Conservation (phyloP, 92 coral and sea anemone species). For the Porites rus region DNA sequence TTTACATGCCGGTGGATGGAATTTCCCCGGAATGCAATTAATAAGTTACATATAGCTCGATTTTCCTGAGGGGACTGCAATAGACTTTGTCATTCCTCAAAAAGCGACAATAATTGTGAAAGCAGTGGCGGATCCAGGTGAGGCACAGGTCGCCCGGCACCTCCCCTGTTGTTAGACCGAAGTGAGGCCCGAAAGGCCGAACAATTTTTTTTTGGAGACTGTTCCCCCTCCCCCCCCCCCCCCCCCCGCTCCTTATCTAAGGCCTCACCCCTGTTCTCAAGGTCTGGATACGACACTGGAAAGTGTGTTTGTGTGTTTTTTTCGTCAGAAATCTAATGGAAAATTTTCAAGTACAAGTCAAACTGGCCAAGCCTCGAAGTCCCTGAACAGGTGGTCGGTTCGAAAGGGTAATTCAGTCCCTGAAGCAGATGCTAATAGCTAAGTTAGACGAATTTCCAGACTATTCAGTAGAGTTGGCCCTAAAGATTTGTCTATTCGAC, state of each 20-base stretch:
- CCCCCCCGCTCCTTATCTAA: too few species aligned
- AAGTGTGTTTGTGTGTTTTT: not conserved
- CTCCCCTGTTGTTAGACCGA: too few species aligned
- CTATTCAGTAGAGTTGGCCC: conserved; percentile 26
- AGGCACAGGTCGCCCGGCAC: too few species aligned
- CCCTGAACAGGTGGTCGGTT: conserved; percentile 47
- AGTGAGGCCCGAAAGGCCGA: too few species aligned
- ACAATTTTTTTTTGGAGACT: too few species aligned
- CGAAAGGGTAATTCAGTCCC: conserved; percentile 20
- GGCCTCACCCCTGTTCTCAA: not conserved
- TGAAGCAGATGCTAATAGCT: conserved; percentile 17
- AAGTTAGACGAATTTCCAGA: conserved; percentile 19
- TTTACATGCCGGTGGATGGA: not conserved
- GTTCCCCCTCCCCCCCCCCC: too few species aligned
- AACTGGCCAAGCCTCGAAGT: conserved; percentile 34
- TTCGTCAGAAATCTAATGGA: not conserved
- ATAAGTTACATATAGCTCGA: too few species aligned
- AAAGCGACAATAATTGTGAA: too few species aligned
- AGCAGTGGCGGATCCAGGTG: too few species aligned
- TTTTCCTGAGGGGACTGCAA: too few species aligned
- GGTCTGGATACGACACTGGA: not conserved
- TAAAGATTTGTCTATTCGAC: conserved; percentile 23
- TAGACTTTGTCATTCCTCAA: too few species aligned
- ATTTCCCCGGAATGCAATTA: not conserved
- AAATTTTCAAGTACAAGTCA: conserved; percentile 30